A percentile compares a stretch with the other conserved stretches of the same genome.
Evolutionary conservation across 2,888 invertebrate species (phyloP).

Genomic region (Ptilodon capucinus): DNA sequence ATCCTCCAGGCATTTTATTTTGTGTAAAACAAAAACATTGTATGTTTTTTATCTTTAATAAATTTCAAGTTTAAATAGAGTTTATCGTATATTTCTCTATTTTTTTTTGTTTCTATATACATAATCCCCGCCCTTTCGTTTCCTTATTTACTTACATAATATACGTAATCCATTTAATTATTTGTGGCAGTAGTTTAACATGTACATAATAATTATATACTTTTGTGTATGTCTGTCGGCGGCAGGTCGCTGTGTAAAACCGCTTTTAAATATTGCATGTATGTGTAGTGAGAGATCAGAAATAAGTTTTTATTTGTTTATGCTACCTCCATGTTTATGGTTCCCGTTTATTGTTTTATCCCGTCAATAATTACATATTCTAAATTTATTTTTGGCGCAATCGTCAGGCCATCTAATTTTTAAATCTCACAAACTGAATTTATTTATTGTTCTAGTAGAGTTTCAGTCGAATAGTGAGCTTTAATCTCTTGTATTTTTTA

Average conservation of each 20-base stretch:
- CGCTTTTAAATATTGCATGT: conserved; percentile 76
- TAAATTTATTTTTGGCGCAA: conserved; percentile 61
- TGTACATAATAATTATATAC: conserved; percentile 59
- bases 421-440: conserved; percentile 42
- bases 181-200: conserved; percentile 78
- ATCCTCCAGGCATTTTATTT: conserved; percentile 81
- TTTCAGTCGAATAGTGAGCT: conserved; percentile 47
- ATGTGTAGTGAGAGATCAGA: conserved; percentile 65
- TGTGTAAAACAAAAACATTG: conserved; percentile 79
- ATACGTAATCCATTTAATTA: conserved; percentile 60
- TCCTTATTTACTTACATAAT: conserved; percentile 75
- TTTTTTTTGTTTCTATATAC: conserved; percentile 75
- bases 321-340: conserved; percentile 65
- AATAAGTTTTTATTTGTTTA: conserved; percentile 79
- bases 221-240: conserved; percentile 62
- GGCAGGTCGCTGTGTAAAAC: conserved; percentile 67
- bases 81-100: conserved; percentile 81
- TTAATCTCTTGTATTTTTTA: conserved; percentile 55
- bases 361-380: conserved; percentile 52
- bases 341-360: conserved; percentile 63
- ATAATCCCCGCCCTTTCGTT: conserved; percentile 60
- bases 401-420: conserved; percentile 56
- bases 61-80: conserved; percentile 82
- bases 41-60: conserved; percentile 82
- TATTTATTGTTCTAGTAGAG: conserved; percentile 40